Evolutionary conservation across 2,797 vertebrate genomes (phyloP).

Genomic region (Phrynocephalus forsythii): DNA sequence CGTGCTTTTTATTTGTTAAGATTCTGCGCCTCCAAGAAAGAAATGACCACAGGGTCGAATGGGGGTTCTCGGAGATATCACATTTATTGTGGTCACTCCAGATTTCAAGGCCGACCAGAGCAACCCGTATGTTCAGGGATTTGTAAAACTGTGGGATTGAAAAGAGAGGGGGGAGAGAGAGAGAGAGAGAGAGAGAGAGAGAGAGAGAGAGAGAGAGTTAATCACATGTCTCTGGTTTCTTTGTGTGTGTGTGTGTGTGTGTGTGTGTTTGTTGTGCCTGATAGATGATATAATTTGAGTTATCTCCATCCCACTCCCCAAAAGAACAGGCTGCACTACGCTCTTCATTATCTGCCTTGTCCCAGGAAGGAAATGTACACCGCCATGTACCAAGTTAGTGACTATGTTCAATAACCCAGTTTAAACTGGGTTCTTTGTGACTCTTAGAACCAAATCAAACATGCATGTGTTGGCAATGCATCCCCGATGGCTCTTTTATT

Average conservation of each 20-base stretch:
- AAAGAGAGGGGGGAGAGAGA: conserved; percentile 5
- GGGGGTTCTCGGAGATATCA: conserved; percentile 88
- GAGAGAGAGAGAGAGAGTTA: background rate
- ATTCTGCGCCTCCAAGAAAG: conserved; percentile 93
- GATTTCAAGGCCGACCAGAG: conserved; percentile 92
- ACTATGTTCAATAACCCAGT: background rate
- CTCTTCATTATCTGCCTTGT: background rate
- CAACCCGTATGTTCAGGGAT: conserved; percentile 90
- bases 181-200: conserved; percentile 4
- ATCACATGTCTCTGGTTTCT: conserved; percentile 13
- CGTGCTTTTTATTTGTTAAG: conserved; percentile 84
- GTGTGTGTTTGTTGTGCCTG: too few relatives aligned
- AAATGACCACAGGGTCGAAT: conserved; percentile 91
- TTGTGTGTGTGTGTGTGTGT: too few relatives aligned
- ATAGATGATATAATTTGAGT: too few relatives aligned
- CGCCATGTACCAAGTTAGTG: background rate
- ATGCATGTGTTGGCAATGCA: background rate
- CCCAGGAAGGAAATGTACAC: background rate
- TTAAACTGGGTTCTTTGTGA: background rate
- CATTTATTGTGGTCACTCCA: conserved; percentile 89
- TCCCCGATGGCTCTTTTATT: background rate
- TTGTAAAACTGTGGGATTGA: conserved; percentile 88
- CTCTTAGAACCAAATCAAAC: background rate
- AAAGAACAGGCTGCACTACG: background rate
- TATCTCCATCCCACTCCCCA: too few relatives aligned